Conservation (phyloP, 2,888 invertebrate species). For the Linnaemya vulpina region DNA sequence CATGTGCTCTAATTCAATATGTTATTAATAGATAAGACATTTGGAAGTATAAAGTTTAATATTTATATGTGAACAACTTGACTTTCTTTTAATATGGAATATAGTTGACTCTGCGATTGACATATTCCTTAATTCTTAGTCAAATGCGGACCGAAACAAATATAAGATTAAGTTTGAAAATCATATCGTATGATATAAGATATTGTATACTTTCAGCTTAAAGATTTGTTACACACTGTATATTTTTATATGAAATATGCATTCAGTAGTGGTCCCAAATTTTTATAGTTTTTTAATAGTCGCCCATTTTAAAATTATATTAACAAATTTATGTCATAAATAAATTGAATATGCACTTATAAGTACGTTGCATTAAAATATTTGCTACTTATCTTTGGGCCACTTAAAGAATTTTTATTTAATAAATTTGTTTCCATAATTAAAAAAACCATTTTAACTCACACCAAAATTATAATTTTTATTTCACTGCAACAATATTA, state of each 20-base stretch:
- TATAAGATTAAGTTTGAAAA: too few relatives aligned
- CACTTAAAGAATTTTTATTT: constrained; percentile 33
- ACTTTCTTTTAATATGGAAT: too few relatives aligned
- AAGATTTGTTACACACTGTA: constrained; percentile 18
- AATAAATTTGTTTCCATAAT: not conserved
- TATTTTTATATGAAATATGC: not conserved
- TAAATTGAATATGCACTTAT: not conserved
- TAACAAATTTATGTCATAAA: constrained; percentile 19
- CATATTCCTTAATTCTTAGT: too few relatives aligned
- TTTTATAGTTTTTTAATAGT: constrained; percentile 51
- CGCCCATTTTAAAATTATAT: constrained; percentile 26
- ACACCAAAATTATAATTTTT: not conserved
- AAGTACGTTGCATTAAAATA: not conserved
- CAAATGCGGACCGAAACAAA: too few relatives aligned
- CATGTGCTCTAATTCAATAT: not conserved
- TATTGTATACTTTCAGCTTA: not conserved
- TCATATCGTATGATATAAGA: too few relatives aligned
- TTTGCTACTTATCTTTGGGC: constrained; percentile 3
- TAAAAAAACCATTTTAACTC: not conserved
- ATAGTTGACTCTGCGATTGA: too few relatives aligned
- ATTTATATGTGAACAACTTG: not conserved
- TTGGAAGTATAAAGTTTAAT: not conserved
- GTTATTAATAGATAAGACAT: not conserved
- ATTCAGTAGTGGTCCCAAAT: constrained; percentile 1
- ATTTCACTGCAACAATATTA: too few relatives aligned